Base-by-base conservation (phyloP, 2,113 vertebrate genomes). In the Anolis carolinensis region DNA sequence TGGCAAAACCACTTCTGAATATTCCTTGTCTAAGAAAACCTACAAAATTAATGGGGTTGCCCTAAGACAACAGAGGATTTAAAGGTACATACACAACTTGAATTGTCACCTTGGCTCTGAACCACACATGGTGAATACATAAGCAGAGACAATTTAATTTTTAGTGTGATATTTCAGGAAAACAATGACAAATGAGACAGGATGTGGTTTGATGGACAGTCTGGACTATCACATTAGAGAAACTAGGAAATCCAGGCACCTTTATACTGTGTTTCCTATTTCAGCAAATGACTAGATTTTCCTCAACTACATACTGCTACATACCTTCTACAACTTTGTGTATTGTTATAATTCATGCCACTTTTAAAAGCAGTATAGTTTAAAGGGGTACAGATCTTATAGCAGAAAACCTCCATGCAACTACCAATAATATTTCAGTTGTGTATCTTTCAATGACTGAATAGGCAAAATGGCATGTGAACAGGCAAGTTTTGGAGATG, bases 321-420 rank as follows among this genome's bases (percentile, higher is more conserved):
- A 32, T 4, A 27, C 25, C 23, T 10, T 50, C 3, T 85, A 27
- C 25, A 59, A 4, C 55, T 59, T 13, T 59, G 13, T 59, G 55
- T 16, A 59, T 59, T 59, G 14, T 59, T 18, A 59, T 78, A 4
- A 14, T 79, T 20, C 9, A 16, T 79, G 21, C 16, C 48, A 79
- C 7, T 74, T 16, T 44, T 39, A 50, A 63, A 20, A 16, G 39
- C 9, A 25, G 32, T 27, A 74, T 82, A 78, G 18, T 25, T n/a
- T 74, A 59, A 70, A 67, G 50, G 48, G 52, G 72, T 68, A 25
- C n/a, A 23, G 30, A n/a, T 36, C 11, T 23, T 21, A 34, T 6
- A n/a, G 81, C 67, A 67, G 79, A 32, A 82, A 77, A 81, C 65
- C 32, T n/a, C 9, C 32, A 39, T 67, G 52, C 84, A 86, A 76